Evolutionary conservation across 2,888 invertebrate species (phyloP).

Genomic region (Oscheius sp.): DNA sequence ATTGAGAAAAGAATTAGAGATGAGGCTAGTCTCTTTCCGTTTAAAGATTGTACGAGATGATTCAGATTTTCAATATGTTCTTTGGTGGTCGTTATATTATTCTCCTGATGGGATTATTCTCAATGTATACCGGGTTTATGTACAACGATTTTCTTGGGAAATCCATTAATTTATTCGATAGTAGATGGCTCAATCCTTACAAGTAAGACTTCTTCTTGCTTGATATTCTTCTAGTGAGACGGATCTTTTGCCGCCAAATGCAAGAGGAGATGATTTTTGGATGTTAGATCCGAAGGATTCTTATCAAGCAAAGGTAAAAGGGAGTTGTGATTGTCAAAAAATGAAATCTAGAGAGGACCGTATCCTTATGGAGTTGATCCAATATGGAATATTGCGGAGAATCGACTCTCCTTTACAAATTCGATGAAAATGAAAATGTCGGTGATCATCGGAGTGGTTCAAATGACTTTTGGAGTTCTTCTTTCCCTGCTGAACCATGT

Average conservation of each 20-base stretch:
- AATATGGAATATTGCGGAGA: constrained; percentile 70
- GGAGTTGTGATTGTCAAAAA: too few species aligned
- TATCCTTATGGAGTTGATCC: constrained; percentile 74
- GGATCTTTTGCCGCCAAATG: neutral
- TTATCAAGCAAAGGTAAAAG: neutral
- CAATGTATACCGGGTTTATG: constrained; percentile 63
- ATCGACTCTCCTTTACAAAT: constrained; percentile 68
- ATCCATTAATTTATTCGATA: constrained; percentile 72
- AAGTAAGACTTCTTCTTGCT: constrained; percentile 34
- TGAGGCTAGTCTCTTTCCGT: constrained; percentile 53
- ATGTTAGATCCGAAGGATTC: constrained; percentile 3
- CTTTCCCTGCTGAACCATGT: constrained; percentile 61
- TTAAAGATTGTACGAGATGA: too few species aligned
- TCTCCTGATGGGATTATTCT: constrained; percentile 65
- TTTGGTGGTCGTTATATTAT: constrained; percentile 66
- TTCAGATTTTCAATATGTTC: constrained; percentile 56
- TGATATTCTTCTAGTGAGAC: neutral
- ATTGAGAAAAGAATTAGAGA: constrained; percentile 55
- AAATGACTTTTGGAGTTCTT: constrained; percentile 69
- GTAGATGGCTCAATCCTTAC: constrained; percentile 69
- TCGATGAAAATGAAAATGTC: constrained; percentile 71
- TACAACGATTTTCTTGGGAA: constrained; percentile 67
- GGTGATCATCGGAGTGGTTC: constrained; percentile 65
- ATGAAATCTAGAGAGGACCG: constrained; percentile 54
- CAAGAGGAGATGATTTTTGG: neutral